Base-by-base conservation (phyloP, 2,888 invertebrate genomes). In the Amphipyra tragopoginis region DNA sequence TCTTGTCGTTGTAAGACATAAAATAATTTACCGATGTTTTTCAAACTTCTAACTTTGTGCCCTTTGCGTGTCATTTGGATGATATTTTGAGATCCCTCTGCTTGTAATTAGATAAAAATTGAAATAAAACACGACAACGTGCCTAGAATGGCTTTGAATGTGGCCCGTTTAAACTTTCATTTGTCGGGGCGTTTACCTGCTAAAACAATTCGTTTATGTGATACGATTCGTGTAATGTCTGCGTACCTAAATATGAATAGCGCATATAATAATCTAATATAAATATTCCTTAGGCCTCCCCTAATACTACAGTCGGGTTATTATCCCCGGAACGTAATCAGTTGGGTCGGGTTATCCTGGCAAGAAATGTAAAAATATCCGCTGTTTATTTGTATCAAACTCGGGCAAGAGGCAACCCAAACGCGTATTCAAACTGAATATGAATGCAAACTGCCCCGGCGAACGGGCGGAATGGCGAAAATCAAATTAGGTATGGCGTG, bases 401-500 rank as follows among this genome's bases (percentile, higher is more conserved):
- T 90, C 84, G 87, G 89, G 89, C 87, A 89, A 90, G 89, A 92
- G 90, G 93, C 92, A 91, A 91, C 93, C 94, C 94, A 86, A 92
- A 93, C 88, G 93, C 90, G 92, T 93, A 94, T 94, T 91, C 93
- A 91, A 91, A 91, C 92, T 90, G 92, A 93, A 94, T 94, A 94
- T 94, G 94, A 94, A 94, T 94, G 93, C 93, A 94, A 94, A 94
- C 93, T 93, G 93, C 93, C 92, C 89, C 84, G 83, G 87, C 91
- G 90, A 94, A 94, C 89, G 91, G 90, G 88, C 89, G 90, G 80
- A 94, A 94, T 93, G 93, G 94, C 92, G 92, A 93, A 93, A 94
- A 94, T 94, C 94, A 94, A 94, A 94, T 94, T 94, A 94, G 94
- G 94, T 94, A 94, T 93, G 89, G 94, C 93, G 93, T 90, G 93